A percentile compares a stretch with the other conserved stretches of the same genome.
Evolutionary conservation across 2,888 invertebrate genomes (phyloP).

Genomic region (Podotricha telesiphe): DNA sequence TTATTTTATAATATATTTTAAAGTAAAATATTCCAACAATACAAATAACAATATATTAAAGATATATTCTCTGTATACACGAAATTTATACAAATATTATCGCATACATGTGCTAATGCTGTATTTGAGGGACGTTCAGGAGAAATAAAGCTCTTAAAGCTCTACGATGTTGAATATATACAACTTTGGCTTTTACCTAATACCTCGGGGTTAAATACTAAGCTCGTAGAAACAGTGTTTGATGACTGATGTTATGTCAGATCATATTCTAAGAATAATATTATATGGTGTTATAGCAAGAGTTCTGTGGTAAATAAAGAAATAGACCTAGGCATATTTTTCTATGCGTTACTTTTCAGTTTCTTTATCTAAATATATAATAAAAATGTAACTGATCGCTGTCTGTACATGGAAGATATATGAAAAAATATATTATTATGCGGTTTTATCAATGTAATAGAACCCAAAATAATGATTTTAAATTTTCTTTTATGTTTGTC

Average conservation of each 20-base stretch:
- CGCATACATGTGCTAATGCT: constrained; percentile 13
- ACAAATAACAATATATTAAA: neutral
- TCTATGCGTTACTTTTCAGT: too few relatives aligned
- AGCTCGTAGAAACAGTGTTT: constrained; percentile 13
- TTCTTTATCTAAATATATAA: too few relatives aligned
- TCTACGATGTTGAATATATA: constrained; percentile 34
- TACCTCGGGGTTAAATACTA: constrained; percentile 25
- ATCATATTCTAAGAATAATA: neutral
- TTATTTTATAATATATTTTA: too few relatives aligned
- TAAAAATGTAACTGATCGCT: too few relatives aligned
- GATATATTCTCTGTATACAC: neutral
- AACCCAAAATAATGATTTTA: too few relatives aligned
- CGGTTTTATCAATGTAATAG: too few relatives aligned
- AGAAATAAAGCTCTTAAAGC: constrained; percentile 33
- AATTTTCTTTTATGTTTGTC: too few relatives aligned
- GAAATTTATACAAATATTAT: neutral
- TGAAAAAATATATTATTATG: too few relatives aligned
- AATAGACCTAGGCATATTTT: too few relatives aligned
- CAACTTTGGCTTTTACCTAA: constrained; percentile 37
- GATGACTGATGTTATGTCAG: neutral
- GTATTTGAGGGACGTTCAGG: constrained; percentile 17
- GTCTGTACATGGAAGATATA: too few relatives aligned
- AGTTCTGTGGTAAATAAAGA: too few relatives aligned
- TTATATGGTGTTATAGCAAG: too few relatives aligned
- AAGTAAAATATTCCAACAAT: neutral